Percentiles rank a stretch among this genome's conserved stretches.
These are phyloP conservation scores for Anthonomus grandis DNA, from an alignment of 1,140 invertebrate species.

Conservation along the genomic window DNA sequence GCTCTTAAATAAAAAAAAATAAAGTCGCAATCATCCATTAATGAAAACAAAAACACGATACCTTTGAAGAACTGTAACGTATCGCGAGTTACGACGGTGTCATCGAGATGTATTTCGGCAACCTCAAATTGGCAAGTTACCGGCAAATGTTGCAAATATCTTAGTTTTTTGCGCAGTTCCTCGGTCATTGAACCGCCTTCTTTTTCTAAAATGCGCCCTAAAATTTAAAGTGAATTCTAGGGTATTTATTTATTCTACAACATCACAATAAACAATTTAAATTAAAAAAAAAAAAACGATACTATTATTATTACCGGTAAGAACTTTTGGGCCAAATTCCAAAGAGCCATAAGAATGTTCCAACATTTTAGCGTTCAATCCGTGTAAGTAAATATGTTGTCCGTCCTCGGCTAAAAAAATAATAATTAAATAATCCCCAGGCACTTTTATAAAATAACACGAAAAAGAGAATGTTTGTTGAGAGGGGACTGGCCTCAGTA, in stretches of 20 bases:
- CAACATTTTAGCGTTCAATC: slow-evolving; percentile 87
- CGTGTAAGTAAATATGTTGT: slow-evolving; percentile 89
- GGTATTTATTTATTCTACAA: not conserved
- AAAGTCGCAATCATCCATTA: slow-evolving; percentile 9
- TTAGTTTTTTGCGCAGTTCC: slow-evolving; percentile 70
- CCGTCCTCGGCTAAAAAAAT: slow-evolving; percentile 71
- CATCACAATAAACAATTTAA: not conserved
- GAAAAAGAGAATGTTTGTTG: not conserved
- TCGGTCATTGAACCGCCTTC: slow-evolving; percentile 81
- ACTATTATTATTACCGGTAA: slow-evolving; percentile 54
- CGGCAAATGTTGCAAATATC: slow-evolving; percentile 86
- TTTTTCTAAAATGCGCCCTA: slow-evolving; percentile 67
- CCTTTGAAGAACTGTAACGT: slow-evolving; percentile 66
- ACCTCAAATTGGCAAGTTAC: slow-evolving; percentile 86
- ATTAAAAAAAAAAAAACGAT: slow-evolving; percentile 33
- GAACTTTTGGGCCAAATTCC: slow-evolving; percentile 69
- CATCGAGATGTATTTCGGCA: slow-evolving; percentile 77
- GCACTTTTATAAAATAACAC: not conserved
- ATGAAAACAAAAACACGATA: too few species aligned
- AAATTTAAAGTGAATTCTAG: not conserved
- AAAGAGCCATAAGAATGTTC: slow-evolving; percentile 80
- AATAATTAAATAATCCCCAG: slow-evolving; percentile 1
- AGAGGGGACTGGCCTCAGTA: not conserved
- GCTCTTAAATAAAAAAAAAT: slow-evolving; percentile 50
- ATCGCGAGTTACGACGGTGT: slow-evolving; percentile 65